Base-by-base conservation (phyloP, 2,888 invertebrate species). In the Marronus borbonicus region DNA sequence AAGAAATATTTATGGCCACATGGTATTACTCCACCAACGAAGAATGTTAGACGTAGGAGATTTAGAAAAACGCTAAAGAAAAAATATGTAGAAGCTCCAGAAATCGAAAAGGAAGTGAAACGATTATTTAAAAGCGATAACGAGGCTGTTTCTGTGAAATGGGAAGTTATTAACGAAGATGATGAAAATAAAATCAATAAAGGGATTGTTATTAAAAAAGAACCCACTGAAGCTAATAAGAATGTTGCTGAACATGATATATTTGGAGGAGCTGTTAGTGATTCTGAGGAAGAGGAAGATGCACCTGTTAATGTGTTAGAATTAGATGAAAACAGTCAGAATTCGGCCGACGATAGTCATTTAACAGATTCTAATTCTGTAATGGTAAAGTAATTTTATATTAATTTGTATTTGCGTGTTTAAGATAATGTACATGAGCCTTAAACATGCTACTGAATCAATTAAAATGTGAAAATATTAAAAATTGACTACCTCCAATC, bases 71-170 rank as follows among this genome's bases (percentile, higher is more conserved):
- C 98, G 0, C 88, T 98, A 39, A 97, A 97, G 87, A 99, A 99
- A 88, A 99, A 99, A 89, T 97, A 96, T 89, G 96, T 97, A 0
- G 98, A 98, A 89, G 97, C 97, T 31, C 98, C 98, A 0, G 98
- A 99, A 90, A 97, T 98, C 81, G 99, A 99, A 86, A 98, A 98
- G 87, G 99, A 99, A 90, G 97, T 99, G 0, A 98, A 98, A 87
- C 91, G 98, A 55, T 89, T 99, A 76, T 90, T 99, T 8, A 91
- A 98, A 81, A 94, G 94, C 50, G 98, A 98, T 86, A 97, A 97
- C 86, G 98, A 98, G 87, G 98, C 98, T 1, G 94, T 94, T 0
- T 86, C 93, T 85, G 94, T 97, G 0, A 94, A 94, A 79, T 97
- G 95, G 93, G 97, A 98, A 86, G 93, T 97, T 0, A 93, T 97